Base-by-base conservation (phyloP, 2,888 invertebrate genomes). In the Junonia oenone region DNA sequence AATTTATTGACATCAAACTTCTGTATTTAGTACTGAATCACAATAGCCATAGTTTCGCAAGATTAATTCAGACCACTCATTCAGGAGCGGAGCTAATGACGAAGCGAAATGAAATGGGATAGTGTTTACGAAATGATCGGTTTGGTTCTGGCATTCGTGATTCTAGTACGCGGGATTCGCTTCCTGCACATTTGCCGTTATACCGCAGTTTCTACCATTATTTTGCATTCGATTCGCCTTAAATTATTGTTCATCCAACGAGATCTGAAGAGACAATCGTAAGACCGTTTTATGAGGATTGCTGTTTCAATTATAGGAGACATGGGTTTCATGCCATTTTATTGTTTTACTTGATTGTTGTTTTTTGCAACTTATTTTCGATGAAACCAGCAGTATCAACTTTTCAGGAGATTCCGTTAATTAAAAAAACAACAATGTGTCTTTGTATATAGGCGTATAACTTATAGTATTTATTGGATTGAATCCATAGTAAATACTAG, bases 61-160 rank as follows among this genome's bases (percentile, higher is more conserved):
- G 35, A 47, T 47, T 19, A 48, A 48, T 37, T 9, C 33, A 35
- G 13, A n/a, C 17, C 15, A 56, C 31, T 63, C 51, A 64, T 63
- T 67, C 72, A 72, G 74, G 74, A 78, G 71, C 67, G 60, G 50
- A 45, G 59, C 61, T 75, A 78, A 80, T 77, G 73, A 73, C 70
- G 55, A 63, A 63, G 61, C 54, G 66, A 71, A 76, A 70, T 75
- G 69, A 71, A 71, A 74, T 69, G 50, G 63, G 71, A 71, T 68
- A 65, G 68, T 71, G 71, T 68, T 68, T 62, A 73, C 65, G 60
- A 79, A 83, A 84, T 81, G 75, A 78, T 78, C 72, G 74, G 75
- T 71, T 73, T 19, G 58, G 63, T 58, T 68, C 72, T 76, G 71
- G 72, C 75, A 76, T 69, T 72, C 71, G 72, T 71, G 74, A 73